These are phyloP conservation scores for Chaenodraco wilsoni DNA, from an alignment of 2,797 vertebrate species.

Conservation along the genomic window DNA sequence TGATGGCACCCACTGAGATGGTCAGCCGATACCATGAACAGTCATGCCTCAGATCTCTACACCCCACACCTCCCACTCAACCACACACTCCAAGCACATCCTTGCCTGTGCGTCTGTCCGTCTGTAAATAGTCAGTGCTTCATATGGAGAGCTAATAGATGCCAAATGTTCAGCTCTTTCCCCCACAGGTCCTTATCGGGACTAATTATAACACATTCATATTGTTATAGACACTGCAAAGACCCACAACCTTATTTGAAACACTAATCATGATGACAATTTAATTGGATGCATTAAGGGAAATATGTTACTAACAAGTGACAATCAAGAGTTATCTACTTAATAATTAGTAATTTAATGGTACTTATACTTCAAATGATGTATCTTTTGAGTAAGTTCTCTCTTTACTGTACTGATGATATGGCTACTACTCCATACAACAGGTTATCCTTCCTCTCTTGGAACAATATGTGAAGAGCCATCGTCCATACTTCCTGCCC, in stretches of 20 bases:
- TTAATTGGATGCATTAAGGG: neutral
- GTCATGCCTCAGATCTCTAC: conserved; percentile 52
- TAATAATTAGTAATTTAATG: conserved; percentile 1
- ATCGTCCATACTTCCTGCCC: conserved; percentile 91
- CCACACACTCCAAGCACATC: neutral
- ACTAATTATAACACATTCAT: neutral
- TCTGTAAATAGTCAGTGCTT: conserved; percentile 25
- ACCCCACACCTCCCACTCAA: conserved; percentile 15
- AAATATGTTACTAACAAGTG: neutral
- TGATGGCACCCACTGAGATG: conserved; percentile 54
- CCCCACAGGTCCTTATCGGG: neutral
- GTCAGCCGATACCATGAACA: conserved; percentile 51
- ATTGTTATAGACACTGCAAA: neutral
- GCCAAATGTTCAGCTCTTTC: conserved; percentile 8
- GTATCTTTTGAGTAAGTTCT: neutral
- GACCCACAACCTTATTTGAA: neutral
- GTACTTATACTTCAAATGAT: neutral
- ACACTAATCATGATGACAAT: conserved; percentile 1
- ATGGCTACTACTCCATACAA: conserved; percentile 1
- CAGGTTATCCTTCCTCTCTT: conserved; percentile 94
- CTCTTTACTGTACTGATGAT: neutral
- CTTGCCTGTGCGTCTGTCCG: neutral
- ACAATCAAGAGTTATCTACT: neutral
- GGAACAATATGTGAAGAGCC: conserved; percentile 94
- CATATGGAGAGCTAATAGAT: conserved; percentile 18